phyloP scores from a whole-genome alignment of 2,888 invertebrate species.

The Arge pagana region DNA sequence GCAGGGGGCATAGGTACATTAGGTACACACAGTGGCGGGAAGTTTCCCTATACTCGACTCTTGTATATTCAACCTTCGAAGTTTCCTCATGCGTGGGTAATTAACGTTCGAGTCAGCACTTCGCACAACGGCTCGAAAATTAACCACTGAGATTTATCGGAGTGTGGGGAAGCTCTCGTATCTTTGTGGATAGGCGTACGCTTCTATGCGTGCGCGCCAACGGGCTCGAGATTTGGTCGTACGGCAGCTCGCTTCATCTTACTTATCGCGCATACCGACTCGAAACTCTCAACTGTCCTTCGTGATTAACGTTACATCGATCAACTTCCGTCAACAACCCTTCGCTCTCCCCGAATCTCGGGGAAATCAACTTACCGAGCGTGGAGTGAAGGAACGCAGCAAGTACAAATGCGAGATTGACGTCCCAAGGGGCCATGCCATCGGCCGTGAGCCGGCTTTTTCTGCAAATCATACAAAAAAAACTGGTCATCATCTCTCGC shows the following conservation, averaged over 20 bases:
- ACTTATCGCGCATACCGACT: too few species aligned
- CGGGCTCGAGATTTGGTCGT: too few species aligned
- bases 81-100: constrained; percentile 14
- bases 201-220: background rate
- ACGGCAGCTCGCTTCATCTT: too few species aligned
- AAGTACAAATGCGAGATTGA: constrained; percentile 39
- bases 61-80: constrained; percentile 6
- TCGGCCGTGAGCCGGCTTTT: constrained; percentile 28
- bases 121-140: constrained; percentile 8
- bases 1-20: too few species aligned
- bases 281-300: too few species aligned
- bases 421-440: constrained; percentile 46
- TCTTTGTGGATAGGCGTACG: background rate
- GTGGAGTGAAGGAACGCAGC: constrained; percentile 36
- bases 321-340: too few species aligned
- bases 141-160: constrained; percentile 10
- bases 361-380: constrained; percentile 38
- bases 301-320: too few species aligned
- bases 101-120: constrained; percentile 14
- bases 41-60: constrained; percentile 6
- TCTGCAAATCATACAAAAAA: too few species aligned
- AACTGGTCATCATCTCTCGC: too few species aligned
- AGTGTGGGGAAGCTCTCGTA: background rate
- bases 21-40: constrained; percentile 10
- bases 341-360: too few species aligned